Percentiles rank a stretch among this genome's conserved stretches.
These are phyloP conservation scores for Augiades crinisus DNA, from an alignment of 2,888 invertebrate species.

Conservation along the genomic window DNA sequence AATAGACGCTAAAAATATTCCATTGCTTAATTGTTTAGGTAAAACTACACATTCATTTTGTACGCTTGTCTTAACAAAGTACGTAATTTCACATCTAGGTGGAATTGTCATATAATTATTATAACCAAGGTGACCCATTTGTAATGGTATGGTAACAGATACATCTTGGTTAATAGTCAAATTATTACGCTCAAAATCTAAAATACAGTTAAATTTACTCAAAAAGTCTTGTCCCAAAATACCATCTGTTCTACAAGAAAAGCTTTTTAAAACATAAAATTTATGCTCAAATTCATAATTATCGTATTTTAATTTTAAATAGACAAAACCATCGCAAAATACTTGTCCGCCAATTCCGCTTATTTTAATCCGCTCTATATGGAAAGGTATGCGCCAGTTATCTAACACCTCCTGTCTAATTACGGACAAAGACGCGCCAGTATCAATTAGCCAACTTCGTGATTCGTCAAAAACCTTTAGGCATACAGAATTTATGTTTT, in stretches of 20 bases:
- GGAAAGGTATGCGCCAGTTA: slow-evolving; percentile 59
- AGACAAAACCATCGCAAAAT: not conserved
- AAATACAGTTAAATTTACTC: not conserved
- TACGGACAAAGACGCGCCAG: not conserved
- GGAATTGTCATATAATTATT: too few relatives aligned
- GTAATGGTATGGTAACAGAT: too few relatives aligned
- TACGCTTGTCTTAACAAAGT: too few relatives aligned
- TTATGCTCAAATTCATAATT: not conserved
- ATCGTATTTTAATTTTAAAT: not conserved
- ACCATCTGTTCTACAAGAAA: not conserved
- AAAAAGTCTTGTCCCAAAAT: slow-evolving; percentile 1
- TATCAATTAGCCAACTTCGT: not conserved
- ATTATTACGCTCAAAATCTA: too few relatives aligned
- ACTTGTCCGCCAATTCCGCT: not conserved
- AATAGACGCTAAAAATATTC: too few relatives aligned
- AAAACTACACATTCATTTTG: too few relatives aligned
- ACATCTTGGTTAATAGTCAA: too few relatives aligned
- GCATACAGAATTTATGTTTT: not conserved
- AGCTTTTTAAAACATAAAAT: not conserved
- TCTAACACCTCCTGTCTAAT: not conserved
- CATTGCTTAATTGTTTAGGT: too few relatives aligned
- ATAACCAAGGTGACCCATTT: too few relatives aligned
- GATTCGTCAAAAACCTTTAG: not conserved
- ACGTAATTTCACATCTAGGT: too few relatives aligned
- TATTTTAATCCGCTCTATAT: slow-evolving; percentile 58